Base-by-base conservation (phyloP, 2,797 vertebrate species). In the Apogon talboti region DNA sequence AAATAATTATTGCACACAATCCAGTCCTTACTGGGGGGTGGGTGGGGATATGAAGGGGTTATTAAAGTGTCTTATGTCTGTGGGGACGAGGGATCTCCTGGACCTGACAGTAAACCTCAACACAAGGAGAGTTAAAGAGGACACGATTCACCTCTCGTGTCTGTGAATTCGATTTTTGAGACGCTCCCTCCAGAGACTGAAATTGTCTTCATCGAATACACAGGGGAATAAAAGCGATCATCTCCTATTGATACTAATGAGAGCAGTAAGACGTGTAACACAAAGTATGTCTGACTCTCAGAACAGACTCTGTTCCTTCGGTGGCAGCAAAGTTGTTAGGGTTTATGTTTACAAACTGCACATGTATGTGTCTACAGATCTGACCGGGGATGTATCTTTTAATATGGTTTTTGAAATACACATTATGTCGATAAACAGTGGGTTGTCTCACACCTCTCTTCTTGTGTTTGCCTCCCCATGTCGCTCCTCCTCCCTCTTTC, bases 401-500 rank as follows among this genome's bases (percentile, higher is more conserved):
- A 52, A 60, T 15, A 46, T 47, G 10, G 15, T 41, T 19, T 62
- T 16, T 56, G 13, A n/a, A 61, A 66, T 21, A 18, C 62, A 53
- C 10, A 71, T 28, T 7, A 11, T 21, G 14, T 15, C 45, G 47
- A 62, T 73, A 73, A 74, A 44, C 44, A 76, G 74, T 66, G 66
- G 7, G 8, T 59, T 43, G 7, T 3, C 35, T 47, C 1, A 15
- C 48, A 76, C 53, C 64, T 63, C 73, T 78, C 30, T 64, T 67
- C 58, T 46, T 53, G 21, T 70, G 40, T 38, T 37, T 33, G 18
- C 68, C 35, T 64, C 44, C 3, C 48, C n/a, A n/a, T 35, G 30
- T 15, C 35, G 74, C 37, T 51, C 50, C 54, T 68, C 38, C 28
- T 70, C 61, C 52, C 19, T 43, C 59, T 58, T 49, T 56, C 78